These are phyloP conservation scores for Volucella inanis DNA, from an alignment of 2,888 invertebrate species.

Conservation along the genomic window DNA sequence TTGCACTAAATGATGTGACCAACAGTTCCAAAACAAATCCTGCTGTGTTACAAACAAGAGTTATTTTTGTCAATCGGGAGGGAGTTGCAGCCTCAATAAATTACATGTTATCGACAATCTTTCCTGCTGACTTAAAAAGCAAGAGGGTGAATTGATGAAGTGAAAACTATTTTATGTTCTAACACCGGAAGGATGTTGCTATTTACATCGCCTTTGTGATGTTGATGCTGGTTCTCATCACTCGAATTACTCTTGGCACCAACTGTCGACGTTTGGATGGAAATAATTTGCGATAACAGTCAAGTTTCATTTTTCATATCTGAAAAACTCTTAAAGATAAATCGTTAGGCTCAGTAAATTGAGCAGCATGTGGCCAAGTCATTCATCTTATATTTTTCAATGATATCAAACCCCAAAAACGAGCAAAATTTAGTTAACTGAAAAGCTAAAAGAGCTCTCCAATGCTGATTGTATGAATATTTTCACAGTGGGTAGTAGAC, in stretches of 20 bases:
- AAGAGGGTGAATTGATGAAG: slow-evolving; percentile 36
- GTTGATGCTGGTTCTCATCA: slow-evolving; percentile 10
- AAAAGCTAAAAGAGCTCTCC: slow-evolving; percentile 34
- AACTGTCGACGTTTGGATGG: slow-evolving; percentile 35
- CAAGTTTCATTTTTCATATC: not conserved
- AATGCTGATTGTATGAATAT: slow-evolving; percentile 10
- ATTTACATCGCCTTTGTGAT: slow-evolving; percentile 35
- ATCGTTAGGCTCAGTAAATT: slow-evolving; percentile 30
- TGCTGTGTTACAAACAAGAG: slow-evolving; percentile 39
- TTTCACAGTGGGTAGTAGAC: slow-evolving; percentile 43
- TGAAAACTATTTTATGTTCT: slow-evolving; percentile 50
- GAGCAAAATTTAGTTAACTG: slow-evolving; percentile 12
- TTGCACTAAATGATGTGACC: slow-evolving; percentile 18
- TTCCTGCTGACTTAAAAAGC: slow-evolving; percentile 35
- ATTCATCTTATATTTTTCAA: slow-evolving; percentile 18
- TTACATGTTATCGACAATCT: slow-evolving; percentile 58
- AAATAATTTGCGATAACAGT: slow-evolving; percentile 24
- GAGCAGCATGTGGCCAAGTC: slow-evolving; percentile 47
- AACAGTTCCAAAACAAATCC: slow-evolving; percentile 40
- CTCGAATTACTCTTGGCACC: slow-evolving; percentile 47
- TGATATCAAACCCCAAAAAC: slow-evolving; percentile 38
- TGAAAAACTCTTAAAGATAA: slow-evolving; percentile 37
- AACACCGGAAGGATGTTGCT: slow-evolving; percentile 61
- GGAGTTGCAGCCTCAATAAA: slow-evolving; percentile 48
- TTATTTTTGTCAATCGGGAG: slow-evolving; percentile 37